Percentiles rank a stretch among this genome's conserved stretches.
phyloP scores from a whole-genome alignment of 2,888 invertebrate species.

The Nasonia oneida region DNA sequence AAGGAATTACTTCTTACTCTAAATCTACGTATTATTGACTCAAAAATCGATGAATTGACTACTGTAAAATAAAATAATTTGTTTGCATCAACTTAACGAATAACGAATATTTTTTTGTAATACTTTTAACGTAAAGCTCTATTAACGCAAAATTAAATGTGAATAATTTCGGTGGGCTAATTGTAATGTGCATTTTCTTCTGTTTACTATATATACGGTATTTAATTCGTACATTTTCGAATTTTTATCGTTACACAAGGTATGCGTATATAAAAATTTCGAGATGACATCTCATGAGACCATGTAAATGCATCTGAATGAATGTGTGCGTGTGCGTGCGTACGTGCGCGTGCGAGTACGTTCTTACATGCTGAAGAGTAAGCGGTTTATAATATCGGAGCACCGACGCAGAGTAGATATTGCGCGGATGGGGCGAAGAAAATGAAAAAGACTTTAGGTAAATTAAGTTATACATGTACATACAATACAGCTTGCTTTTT shows the following conservation, averaged over 20 bases:
- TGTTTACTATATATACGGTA: conserved; percentile 34
- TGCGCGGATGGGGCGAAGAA: conserved; percentile 52
- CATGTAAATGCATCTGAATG: conserved; percentile 59
- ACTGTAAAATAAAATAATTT: conserved; percentile 36
- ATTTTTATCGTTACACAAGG: conserved; percentile 34
- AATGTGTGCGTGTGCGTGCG: conserved; percentile 59
- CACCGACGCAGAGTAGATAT: conserved; percentile 57
- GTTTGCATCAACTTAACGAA: conserved; percentile 16
- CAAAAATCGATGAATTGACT: conserved; percentile 43
- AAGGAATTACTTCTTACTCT: conserved; percentile 37
- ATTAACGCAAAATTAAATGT: conserved; percentile 24
- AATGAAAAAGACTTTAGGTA: conserved; percentile 47
- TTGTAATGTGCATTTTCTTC: conserved; percentile 41
- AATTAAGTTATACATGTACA: conserved; percentile 50
- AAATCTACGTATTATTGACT: conserved; percentile 41
- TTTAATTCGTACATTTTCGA: conserved; percentile 41
- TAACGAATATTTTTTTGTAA: conserved; percentile 30
- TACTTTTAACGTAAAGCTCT: conserved; percentile 4
- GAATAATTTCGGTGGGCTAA: conserved; percentile 55
- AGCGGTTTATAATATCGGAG: conserved; percentile 59
- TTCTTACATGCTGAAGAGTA: conserved; percentile 61
- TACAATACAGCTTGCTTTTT: conserved; percentile 53
- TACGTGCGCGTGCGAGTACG: conserved; percentile 59
- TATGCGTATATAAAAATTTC: conserved; percentile 50
- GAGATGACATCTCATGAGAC: conserved; percentile 40